phyloP scores from a whole-genome alignment of 2,888 invertebrate genomes.

The Cheilosia urbana region DNA sequence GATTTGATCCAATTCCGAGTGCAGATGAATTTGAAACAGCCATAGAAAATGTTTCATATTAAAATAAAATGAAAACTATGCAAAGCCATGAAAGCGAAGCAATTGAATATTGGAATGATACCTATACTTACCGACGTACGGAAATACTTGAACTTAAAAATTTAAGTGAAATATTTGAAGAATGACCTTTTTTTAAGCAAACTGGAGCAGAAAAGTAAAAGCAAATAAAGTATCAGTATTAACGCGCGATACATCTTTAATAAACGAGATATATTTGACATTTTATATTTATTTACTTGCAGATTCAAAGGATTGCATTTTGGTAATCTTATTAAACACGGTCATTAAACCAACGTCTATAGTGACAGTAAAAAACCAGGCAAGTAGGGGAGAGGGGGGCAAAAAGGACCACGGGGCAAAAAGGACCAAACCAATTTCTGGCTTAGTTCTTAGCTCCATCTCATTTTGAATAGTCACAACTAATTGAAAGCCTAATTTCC shows the following conservation, averaged over 20 bases:
- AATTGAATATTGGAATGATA: neutral
- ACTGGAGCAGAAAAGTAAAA: neutral
- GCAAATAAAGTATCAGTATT: slow-evolving; percentile 1
- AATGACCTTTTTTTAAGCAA: slow-evolving; percentile 6
- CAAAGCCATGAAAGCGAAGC: neutral
- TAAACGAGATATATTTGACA: neutral
- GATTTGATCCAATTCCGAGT: neutral
- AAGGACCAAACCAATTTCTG: too few relatives aligned
- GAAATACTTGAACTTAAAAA: neutral
- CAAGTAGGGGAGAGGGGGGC: too few relatives aligned
- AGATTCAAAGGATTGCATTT: slow-evolving; percentile 3
- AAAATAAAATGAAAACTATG: neutral
- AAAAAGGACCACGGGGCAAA: too few relatives aligned
- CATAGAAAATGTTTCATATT: neutral
- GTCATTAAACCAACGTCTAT: neutral
- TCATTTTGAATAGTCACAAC: too few relatives aligned
- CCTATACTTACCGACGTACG: neutral
- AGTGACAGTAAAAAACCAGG: neutral
- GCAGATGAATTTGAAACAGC: neutral
- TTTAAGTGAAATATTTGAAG: neutral
- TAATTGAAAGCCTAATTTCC: too few relatives aligned
- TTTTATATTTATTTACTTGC: slow-evolving; percentile 5
- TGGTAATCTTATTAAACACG: neutral
- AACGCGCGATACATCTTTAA: neutral
- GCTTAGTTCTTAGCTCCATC: too few relatives aligned